A percentile compares a stretch with the other conserved stretches of the same genome.
phyloP scores from a whole-genome alignment of 2,888 invertebrate species.

The Camponotus fellah region DNA sequence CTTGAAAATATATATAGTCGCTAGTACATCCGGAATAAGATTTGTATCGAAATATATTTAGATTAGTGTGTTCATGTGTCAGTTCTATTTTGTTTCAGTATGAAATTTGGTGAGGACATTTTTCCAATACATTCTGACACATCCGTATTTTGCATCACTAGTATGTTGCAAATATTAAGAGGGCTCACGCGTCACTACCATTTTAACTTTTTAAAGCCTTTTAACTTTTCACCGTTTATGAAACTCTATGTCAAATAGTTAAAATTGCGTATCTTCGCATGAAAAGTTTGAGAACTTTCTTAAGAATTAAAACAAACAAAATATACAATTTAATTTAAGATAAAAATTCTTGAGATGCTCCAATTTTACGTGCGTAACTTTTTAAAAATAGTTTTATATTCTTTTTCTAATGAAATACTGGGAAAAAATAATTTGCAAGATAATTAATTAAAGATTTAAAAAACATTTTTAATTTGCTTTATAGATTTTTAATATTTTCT shows the following conservation, averaged over 20 bases:
- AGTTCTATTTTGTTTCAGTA: slow-evolving; percentile 48
- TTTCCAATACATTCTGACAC: slow-evolving; percentile 55
- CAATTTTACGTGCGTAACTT: not conserved
- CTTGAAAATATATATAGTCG: slow-evolving; percentile 27
- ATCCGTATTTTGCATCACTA: slow-evolving; percentile 40
- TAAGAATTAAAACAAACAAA: slow-evolving; percentile 15
- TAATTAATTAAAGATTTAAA: not conserved
- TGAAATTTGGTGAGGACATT: slow-evolving; percentile 51
- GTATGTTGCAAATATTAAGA: slow-evolving; percentile 42
- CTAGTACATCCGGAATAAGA: slow-evolving; percentile 17
- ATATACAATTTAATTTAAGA: not conserved
- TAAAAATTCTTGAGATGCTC: slow-evolving; percentile 3
- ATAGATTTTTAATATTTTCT: not conserved
- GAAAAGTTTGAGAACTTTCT: not conserved
- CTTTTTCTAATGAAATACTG: not conserved
- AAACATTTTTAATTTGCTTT: not conserved
- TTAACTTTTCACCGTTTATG: slow-evolving; percentile 43
- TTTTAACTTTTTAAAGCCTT: slow-evolving; percentile 21
- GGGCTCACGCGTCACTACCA: slow-evolving; percentile 47
- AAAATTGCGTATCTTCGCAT: slow-evolving; percentile 1
- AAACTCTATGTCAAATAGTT: slow-evolving; percentile 10
- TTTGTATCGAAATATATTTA: slow-evolving; percentile 55
- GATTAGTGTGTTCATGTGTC: slow-evolving; percentile 47
- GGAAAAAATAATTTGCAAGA: not conserved
- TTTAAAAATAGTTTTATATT: not conserved